phyloP scores from a whole-genome alignment of 1,140 invertebrate species.

The Bombus fervidus region DNA sequence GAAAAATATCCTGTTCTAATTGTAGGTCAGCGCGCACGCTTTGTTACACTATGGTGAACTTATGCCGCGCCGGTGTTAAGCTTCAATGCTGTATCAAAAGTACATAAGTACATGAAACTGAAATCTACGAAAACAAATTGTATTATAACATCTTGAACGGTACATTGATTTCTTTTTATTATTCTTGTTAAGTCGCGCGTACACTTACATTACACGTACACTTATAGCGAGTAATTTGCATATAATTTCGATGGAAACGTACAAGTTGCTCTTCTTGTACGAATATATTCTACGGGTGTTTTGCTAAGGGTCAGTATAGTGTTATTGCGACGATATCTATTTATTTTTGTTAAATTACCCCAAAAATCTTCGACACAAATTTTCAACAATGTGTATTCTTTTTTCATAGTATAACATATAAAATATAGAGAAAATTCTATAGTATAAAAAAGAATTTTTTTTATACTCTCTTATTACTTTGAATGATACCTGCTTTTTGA shows the following conservation, averaged over 20 bases:
- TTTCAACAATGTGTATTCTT: neutral
- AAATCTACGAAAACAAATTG: neutral
- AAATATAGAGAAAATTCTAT: neutral
- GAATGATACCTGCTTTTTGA: neutral
- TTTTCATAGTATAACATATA: neutral
- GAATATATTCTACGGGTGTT: neutral
- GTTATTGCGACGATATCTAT: conserved; percentile 9
- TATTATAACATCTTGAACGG: neutral
- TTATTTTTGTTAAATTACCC: conserved; percentile 18
- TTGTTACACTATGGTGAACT: neutral
- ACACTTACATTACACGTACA: neutral
- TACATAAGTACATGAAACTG: neutral
- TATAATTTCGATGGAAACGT: neutral
- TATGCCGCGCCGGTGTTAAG: neutral
- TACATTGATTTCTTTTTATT: neutral
- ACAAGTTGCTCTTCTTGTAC: neutral
- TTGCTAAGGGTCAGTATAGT: conserved; percentile 9
- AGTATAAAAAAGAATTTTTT: neutral
- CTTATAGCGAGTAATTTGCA: neutral
- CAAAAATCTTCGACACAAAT: neutral
- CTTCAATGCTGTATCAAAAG: neutral
- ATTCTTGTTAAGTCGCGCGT: neutral
- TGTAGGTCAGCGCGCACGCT: too few relatives aligned
- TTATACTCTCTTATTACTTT: neutral
- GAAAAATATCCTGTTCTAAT: neutral